Evolutionary conservation across 2,113 vertebrate genomes (phyloP).

Genomic region (Pandion haliaetus): DNA sequence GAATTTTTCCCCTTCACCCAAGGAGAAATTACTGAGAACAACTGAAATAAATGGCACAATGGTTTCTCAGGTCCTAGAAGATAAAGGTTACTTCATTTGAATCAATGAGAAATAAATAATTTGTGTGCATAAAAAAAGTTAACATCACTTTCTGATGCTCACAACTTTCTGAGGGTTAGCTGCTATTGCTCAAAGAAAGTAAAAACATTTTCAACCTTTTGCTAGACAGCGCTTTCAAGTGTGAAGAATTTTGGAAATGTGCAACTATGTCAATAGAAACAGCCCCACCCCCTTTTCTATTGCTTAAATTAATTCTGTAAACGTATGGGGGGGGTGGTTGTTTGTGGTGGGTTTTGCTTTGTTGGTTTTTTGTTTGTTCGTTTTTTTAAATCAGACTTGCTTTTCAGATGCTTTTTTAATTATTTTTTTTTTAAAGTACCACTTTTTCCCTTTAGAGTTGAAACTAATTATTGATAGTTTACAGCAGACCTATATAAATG

Average conservation of each 20-base stretch:
- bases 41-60: background rate
- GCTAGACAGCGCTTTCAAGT: background rate
- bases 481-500: background rate
- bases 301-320: background rate
- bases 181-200: background rate
- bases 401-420: background rate
- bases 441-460: background rate
- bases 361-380: background rate
- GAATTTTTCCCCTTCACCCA: background rate
- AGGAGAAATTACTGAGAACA: background rate
- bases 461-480: background rate
- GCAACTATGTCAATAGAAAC: background rate
- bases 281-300: background rate
- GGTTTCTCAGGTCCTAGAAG: background rate
- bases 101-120: background rate
- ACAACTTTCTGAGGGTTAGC: background rate
- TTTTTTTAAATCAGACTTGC: too few relatives aligned
- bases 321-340: background rate
- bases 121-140: background rate
- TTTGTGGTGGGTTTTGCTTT: background rate
- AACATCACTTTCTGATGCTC: background rate
- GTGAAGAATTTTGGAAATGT: accelerated
- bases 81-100: background rate
- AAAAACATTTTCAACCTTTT: background rate
- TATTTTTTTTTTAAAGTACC: too few relatives aligned